Evolutionary conservation across 2,888 invertebrate species (phyloP).

Genomic region (Anticlea derivata): DNA sequence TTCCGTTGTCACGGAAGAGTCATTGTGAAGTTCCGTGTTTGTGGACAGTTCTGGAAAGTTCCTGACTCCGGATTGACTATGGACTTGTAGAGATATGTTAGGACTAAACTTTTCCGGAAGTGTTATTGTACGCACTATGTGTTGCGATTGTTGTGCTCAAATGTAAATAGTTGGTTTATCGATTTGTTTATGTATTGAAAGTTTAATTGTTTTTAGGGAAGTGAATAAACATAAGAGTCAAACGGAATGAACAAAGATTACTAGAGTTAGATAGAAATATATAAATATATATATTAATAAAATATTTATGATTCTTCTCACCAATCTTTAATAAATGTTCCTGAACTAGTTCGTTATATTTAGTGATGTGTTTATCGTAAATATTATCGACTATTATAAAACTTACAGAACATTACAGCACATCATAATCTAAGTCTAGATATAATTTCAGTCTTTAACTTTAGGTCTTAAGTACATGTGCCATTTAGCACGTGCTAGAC

Average conservation of each 20-base stretch:
- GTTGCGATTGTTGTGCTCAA: slow-evolving; percentile 69
- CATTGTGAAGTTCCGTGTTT: neutral
- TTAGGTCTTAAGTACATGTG: slow-evolving; percentile 74
- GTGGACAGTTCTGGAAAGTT: slow-evolving; percentile 6
- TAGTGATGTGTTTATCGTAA: no score
- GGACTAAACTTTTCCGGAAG: slow-evolving; percentile 79
- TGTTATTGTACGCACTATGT: slow-evolving; percentile 80
- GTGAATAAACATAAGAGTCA: slow-evolving; percentile 15
- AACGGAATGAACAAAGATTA: slow-evolving; percentile 23
- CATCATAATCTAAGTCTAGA: slow-evolving; percentile 18
- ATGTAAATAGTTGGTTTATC: slow-evolving; percentile 58
- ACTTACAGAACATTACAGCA: neutral
- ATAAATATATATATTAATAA: no score
- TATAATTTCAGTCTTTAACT: slow-evolving; percentile 26
- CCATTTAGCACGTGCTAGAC: slow-evolving; percentile 79
- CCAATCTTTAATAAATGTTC: neutral
- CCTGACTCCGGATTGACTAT: slow-evolving; percentile 10
- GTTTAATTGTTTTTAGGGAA: neutral
- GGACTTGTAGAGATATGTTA: slow-evolving; percentile 37
- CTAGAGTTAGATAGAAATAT: slow-evolving; percentile 35
- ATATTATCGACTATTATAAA: neutral
- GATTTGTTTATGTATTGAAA: slow-evolving; percentile 14
- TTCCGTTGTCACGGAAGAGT: neutral
- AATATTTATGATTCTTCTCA: no score
- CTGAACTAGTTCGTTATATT: neutral